Conservation (phyloP, 2,113 vertebrate genomes). For the Erythrocercus mccallii region DNA sequence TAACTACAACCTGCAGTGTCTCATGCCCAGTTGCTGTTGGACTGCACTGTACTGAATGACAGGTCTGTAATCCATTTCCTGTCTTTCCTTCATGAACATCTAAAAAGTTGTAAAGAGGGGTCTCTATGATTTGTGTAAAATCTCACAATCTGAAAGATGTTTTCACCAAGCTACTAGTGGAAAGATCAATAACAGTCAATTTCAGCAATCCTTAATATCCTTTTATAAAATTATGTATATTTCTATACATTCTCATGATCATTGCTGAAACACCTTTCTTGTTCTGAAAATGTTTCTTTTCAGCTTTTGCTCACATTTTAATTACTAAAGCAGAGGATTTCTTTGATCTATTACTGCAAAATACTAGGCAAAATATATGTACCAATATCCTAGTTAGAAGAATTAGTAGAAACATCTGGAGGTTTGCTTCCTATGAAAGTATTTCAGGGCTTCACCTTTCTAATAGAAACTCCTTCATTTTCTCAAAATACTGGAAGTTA, state of each 20-base stretch:
- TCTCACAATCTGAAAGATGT: not conserved
- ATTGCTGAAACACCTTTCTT: not conserved
- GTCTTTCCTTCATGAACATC: not conserved
- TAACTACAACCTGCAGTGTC: not conserved
- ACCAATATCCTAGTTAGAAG: not conserved
- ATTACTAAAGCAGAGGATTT: not conserved
- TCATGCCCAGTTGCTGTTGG: not conserved
- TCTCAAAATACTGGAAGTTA: not conserved
- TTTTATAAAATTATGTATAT: not conserved
- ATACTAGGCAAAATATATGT: not conserved
- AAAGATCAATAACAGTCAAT: not conserved
- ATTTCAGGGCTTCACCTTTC: not conserved
- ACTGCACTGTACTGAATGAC: not conserved
- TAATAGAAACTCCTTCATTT: not conserved
- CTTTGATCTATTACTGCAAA: not conserved
- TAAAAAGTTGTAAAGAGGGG: not conserved
- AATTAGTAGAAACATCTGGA: not conserved
- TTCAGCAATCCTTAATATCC: not conserved
- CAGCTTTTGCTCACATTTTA: not conserved
- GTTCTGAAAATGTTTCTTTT: not conserved
- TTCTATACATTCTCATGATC: not conserved
- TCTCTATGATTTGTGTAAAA: not conserved
- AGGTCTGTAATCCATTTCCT: not conserved
- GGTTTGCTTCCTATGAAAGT: not conserved
- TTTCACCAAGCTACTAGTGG: not conserved